phyloP scores from a whole-genome alignment of 2,797 vertebrate genomes.

The Channallabes apus region DNA sequence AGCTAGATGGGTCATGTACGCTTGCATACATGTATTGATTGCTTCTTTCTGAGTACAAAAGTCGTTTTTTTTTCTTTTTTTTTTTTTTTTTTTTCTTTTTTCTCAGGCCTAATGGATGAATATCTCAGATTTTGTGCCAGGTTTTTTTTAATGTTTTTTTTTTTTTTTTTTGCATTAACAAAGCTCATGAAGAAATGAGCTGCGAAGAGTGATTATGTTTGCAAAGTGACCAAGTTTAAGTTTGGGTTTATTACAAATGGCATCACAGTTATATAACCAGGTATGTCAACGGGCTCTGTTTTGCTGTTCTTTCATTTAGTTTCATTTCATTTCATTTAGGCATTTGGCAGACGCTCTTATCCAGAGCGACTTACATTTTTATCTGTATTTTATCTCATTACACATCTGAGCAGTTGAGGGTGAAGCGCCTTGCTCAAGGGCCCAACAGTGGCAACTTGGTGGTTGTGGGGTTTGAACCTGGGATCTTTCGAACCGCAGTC shows the following conservation, averaged over 20 bases:
- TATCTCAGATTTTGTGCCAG: not conserved
- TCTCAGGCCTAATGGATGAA: not conserved
- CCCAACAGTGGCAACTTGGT: too few species aligned
- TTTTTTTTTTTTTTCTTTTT: too few species aligned
- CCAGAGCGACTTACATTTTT: too few species aligned
- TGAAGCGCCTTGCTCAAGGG: too few species aligned
- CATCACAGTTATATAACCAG: not conserved
- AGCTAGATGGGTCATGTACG: not conserved
- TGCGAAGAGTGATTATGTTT: not conserved
- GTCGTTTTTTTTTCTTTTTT: too few species aligned
- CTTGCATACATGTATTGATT: slow-evolving; percentile 17
- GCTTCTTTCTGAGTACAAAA: not conserved
- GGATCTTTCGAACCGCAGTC: too few species aligned
- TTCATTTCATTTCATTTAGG: too few species aligned
- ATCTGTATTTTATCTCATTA: too few species aligned
- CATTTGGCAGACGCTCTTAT: too few species aligned
- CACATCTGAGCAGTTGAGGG: too few species aligned
- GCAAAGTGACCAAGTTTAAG: not conserved
- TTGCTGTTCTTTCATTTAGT: too few species aligned
- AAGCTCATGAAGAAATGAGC: not conserved
- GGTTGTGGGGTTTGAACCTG: too few species aligned
- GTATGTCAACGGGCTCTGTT: not conserved
- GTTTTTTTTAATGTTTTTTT: not conserved
- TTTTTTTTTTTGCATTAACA: not conserved
- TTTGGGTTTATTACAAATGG: not conserved